Base-by-base conservation (phyloP, 2,113 vertebrate species). In the Ramphastos sulfuratus region DNA sequence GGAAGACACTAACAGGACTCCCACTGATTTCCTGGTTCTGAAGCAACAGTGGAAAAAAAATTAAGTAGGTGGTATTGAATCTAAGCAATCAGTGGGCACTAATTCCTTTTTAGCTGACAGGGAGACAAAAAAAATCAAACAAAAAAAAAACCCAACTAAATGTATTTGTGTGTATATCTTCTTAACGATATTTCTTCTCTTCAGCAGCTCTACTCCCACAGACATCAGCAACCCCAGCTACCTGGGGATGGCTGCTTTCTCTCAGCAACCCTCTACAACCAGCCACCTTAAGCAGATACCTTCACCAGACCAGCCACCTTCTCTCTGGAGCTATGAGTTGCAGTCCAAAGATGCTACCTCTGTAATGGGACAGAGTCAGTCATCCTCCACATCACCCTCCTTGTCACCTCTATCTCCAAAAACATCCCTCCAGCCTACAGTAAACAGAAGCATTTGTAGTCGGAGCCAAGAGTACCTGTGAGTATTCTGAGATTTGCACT, bases 211-310 rank as follows among this genome's bases (percentile, higher is more conserved):
- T 21, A 35, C 95, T 30, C 27, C 98, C 35, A 97, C 95, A 52
- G 99, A 99, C 88, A 97, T 99, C 92, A 98, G 96, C 66, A 99
- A 99, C 96, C 98, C 98, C 72, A 99, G 10, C 97, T 99, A 99
- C 96, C 98, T 98, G 95, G 98, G 98, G 8, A 44, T 98, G 87
- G 94, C 96, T 58, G 20, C 87, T 82, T 96, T 97, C 4, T 94
- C 96, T 69, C 96, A 96, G 69, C 94, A 89, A 23, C 67, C 82
- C 18, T 52, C 93, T 77, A 33, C 93, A 73, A 42, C 80, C 58
- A 91, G 87, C 63, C 97, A 97, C 64, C 93, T 97, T 80, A 99
- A 98, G 95, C 94, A 97, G 74, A 89, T 92, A 65, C 93, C 97
- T 58, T 97, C 97, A 74, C 81, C 97, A 2, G 98, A 98, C 50